phyloP scores from a whole-genome alignment of 2,113 vertebrate genomes.

The Cheirogaleus medius region DNA sequence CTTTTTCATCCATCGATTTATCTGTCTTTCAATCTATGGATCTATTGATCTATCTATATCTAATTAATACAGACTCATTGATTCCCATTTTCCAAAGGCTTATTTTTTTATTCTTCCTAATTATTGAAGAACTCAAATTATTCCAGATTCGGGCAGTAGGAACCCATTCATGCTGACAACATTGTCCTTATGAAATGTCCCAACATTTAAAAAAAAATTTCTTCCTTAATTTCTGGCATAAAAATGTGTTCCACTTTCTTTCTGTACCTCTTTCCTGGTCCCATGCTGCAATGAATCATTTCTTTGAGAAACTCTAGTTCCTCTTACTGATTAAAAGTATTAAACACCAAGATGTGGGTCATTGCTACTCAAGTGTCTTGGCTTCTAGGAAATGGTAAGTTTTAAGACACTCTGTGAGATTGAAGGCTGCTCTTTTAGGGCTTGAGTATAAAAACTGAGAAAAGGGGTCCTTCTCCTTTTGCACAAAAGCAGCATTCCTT shows the following conservation, averaged over 20 bases:
- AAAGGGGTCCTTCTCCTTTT: not conserved
- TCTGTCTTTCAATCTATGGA: not conserved
- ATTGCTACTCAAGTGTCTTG: not conserved
- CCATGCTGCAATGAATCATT: not conserved
- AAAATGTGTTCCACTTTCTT: not conserved
- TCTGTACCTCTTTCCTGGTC: not conserved
- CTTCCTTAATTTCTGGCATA: not conserved
- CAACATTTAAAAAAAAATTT: not conserved
- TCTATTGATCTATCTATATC: not conserved
- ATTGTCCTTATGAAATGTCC: not conserved
- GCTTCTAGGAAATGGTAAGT: not conserved
- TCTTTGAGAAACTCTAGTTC: not conserved
- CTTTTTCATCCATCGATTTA: not conserved
- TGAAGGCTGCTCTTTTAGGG: not conserved
- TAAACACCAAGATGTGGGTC: not conserved
- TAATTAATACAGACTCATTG: not conserved
- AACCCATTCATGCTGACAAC: too few species aligned
- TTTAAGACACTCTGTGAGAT: not conserved
- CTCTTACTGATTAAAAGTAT: not conserved
- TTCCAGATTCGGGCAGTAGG: not conserved
- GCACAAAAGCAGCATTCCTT: not conserved
- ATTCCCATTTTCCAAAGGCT: not conserved
- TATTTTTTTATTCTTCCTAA: not conserved
- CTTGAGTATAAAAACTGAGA: not conserved
- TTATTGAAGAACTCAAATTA: not conserved